These are phyloP conservation scores for Opisthocomus hoazin DNA, from an alignment of 2,113 vertebrate species.

Conservation along the genomic window DNA sequence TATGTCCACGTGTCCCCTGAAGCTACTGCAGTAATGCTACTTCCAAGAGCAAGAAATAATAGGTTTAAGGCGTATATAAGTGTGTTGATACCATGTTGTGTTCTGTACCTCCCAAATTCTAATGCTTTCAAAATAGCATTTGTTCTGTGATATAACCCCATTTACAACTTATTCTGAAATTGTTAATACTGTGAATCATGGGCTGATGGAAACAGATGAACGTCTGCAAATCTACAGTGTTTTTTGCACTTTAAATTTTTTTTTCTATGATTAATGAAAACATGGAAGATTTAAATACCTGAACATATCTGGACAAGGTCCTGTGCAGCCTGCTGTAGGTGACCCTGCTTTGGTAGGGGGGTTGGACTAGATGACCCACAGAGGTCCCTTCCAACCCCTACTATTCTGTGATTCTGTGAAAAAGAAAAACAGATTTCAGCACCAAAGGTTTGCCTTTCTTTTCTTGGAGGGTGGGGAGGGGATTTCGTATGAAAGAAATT, in stretches of 20 bases:
- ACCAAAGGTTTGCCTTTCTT: neutral
- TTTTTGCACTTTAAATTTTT: accelerated
- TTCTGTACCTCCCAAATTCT: neutral
- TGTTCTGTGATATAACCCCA: neutral
- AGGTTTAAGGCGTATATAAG: neutral
- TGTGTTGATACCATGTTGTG: neutral
- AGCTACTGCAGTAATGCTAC: neutral
- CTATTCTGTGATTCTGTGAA: too few relatives aligned
- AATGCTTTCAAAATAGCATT: neutral
- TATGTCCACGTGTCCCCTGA: accelerated
- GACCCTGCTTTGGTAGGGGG: too few relatives aligned
- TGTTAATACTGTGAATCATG: neutral
- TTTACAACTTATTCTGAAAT: neutral
- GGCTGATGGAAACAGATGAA: neutral
- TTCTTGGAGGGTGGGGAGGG: neutral
- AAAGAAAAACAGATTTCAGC: neutral
- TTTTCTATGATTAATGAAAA: neutral
- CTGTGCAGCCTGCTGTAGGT: too few relatives aligned
- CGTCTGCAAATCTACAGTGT: neutral
- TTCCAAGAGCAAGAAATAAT: neutral
- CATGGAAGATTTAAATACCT: neutral
- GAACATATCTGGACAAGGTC: too few relatives aligned
- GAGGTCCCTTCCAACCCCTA: too few relatives aligned
- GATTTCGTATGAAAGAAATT: neutral
- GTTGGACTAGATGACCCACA: too few relatives aligned